A percentile compares a stretch with the other conserved stretches of the same genome.
phyloP scores from a whole-genome alignment of 2,113 vertebrate genomes.

The Osmerus eperlanus region DNA sequence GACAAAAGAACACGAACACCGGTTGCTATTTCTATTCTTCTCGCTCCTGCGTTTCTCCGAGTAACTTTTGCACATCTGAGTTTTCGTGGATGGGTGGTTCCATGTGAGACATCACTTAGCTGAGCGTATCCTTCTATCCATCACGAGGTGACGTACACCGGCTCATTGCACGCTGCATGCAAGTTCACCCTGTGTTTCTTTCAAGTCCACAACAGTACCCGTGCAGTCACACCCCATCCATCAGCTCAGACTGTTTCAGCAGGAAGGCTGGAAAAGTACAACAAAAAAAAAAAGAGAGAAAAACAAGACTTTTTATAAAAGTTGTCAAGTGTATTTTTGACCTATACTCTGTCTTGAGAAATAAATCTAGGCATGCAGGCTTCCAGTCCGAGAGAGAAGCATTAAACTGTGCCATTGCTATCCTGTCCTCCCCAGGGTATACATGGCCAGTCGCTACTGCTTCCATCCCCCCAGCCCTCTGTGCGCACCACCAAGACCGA shows the following conservation, averaged over 20 bases:
- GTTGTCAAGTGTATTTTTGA: slow-evolving; percentile 7
- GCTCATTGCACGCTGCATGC: slow-evolving; percentile 66
- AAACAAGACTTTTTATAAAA: slow-evolving; percentile 27
- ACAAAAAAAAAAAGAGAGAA: background rate
- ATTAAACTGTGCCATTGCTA: no score
- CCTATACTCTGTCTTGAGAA: background rate
- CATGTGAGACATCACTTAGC: slow-evolving; percentile 63
- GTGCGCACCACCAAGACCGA: slow-evolving; percentile 45
- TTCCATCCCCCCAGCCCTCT: slow-evolving; percentile 67
- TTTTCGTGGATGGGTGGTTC: slow-evolving; percentile 58
- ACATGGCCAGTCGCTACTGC: slow-evolving; percentile 63
- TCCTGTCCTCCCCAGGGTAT: slow-evolving; percentile 48
- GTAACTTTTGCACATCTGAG: slow-evolving; percentile 24
- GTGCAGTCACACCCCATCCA: slow-evolving; percentile 63
- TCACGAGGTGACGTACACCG: slow-evolving; percentile 57
- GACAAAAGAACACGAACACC: background rate
- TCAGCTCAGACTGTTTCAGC: slow-evolving; percentile 52
- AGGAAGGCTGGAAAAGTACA: slow-evolving; percentile 15
- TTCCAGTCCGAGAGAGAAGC: no score
- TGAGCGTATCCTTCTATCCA: slow-evolving; percentile 64
- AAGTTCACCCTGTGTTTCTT: slow-evolving; percentile 62
- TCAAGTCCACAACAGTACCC: slow-evolving; percentile 54
- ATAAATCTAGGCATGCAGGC: no score
- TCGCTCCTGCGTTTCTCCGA: slow-evolving; percentile 32
- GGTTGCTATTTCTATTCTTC: slow-evolving; percentile 26